These are phyloP conservation scores for Gastrophysa polygoni DNA, from an alignment of 2,888 invertebrate species.

Conservation along the genomic window DNA sequence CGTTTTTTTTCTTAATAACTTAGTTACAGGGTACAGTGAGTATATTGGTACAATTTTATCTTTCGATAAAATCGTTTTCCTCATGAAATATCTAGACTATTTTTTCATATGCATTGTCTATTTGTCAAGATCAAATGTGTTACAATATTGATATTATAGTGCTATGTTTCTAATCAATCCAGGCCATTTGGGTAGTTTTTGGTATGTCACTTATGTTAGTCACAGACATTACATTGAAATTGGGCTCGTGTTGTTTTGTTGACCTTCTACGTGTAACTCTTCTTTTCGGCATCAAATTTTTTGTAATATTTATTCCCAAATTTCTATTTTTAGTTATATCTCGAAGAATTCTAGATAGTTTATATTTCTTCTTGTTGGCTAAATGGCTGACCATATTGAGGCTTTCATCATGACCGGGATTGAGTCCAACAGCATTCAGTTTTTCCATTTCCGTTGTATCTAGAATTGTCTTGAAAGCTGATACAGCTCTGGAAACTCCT, in stretches of 20 bases:
- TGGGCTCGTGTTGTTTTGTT: background rate
- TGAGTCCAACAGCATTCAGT: conserved; percentile 64
- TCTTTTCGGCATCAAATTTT: conserved; percentile 47
- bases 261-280: background rate
- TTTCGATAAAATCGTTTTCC: too few relatives aligned
- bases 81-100: too few relatives aligned
- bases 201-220: conserved; percentile 8
- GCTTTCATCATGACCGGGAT: conserved; percentile 69
- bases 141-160: too few relatives aligned
- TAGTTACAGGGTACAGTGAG: too few relatives aligned
- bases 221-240: background rate
- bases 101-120: background rate
- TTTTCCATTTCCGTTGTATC: conserved; percentile 51
- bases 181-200: conserved; percentile 27
- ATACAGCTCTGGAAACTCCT: conserved; percentile 76
- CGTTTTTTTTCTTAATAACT: too few relatives aligned
- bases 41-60: too few relatives aligned
- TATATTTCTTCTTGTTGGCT: conserved; percentile 46
- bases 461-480: conserved; percentile 71
- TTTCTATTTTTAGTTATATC: conserved; percentile 52
- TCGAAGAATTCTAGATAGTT: conserved; percentile 50
- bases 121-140: background rate
- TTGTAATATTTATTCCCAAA: conserved; percentile 51
- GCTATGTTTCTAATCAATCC: conserved; percentile 26
- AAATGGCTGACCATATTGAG: conserved; percentile 58